Evolutionary conservation across 1,140 invertebrate species (phyloP).

Genomic region (Acyrthosiphon pisum): DNA sequence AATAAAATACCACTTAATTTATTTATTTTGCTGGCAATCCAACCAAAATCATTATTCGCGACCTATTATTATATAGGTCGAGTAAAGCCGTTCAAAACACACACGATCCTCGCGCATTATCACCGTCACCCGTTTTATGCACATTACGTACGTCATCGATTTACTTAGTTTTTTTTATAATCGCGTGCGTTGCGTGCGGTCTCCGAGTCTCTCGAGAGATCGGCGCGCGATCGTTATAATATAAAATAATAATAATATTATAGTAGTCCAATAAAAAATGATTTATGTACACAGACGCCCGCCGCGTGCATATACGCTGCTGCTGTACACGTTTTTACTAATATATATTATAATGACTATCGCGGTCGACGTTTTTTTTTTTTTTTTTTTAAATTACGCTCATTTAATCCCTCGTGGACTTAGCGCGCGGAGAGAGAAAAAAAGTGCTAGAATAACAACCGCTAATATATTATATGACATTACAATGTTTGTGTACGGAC

Average conservation of each 20-base stretch:
- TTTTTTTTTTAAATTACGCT: conserved; percentile 33
- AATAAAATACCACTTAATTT: no score
- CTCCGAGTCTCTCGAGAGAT: background rate
- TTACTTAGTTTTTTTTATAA: background rate
- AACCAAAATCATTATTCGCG: background rate
- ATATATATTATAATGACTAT: background rate
- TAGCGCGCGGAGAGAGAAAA: background rate
- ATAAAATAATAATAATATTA: background rate
- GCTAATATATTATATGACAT: conserved; percentile 10
- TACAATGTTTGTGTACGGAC: conserved; percentile 38
- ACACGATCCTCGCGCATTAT: background rate
- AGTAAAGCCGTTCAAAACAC: background rate
- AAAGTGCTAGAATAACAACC: conserved; percentile 29
- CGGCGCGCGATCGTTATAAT: background rate
- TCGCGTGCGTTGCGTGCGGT: background rate
- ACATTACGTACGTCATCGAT: conserved; percentile 14
- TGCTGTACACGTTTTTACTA: background rate
- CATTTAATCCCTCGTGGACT: conserved; percentile 9
- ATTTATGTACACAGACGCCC: background rate
- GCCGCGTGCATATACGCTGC: background rate
- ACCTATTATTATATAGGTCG: no score
- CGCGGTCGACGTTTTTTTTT: conserved; percentile 14
- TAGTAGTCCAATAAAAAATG: background rate
- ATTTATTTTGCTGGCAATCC: background rate
- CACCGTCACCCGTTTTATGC: background rate